Evolutionary conservation across 2,888 invertebrate species (phyloP).

Genomic region (Peribatodes rhomboidaria): DNA sequence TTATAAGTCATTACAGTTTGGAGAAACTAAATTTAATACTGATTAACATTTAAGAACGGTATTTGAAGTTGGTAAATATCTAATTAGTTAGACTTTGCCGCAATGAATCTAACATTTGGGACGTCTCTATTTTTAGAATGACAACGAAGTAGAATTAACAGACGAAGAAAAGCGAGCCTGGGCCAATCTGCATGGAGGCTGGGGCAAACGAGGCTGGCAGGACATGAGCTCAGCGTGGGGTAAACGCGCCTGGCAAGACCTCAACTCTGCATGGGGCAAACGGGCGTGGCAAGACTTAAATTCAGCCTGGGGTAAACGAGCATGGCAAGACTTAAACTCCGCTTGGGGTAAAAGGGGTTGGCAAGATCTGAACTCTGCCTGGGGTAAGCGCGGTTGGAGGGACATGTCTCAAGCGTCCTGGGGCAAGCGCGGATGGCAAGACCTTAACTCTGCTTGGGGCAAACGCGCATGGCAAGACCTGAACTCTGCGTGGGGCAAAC

Average conservation of each 20-base stretch:
- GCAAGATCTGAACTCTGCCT: slow-evolving; percentile 83
- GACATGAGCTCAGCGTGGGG: slow-evolving; percentile 86
- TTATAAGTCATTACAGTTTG: no score
- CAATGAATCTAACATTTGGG: not conserved
- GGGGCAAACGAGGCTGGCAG: slow-evolving; percentile 87
- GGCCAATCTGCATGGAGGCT: slow-evolving; percentile 86
- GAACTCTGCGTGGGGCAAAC: slow-evolving; percentile 85
- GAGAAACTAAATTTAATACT: no score
- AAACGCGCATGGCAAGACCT: slow-evolving; percentile 87
- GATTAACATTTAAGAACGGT: no score
- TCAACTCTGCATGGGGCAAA: slow-evolving; percentile 86
- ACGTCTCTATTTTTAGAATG: slow-evolving; percentile 61
- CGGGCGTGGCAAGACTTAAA: slow-evolving; percentile 87
- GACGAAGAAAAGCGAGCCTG: slow-evolving; percentile 88
- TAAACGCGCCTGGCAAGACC: slow-evolving; percentile 87
- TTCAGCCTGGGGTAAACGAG: slow-evolving; percentile 87
- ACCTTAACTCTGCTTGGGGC: slow-evolving; percentile 84
- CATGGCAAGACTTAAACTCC: slow-evolving; percentile 83
- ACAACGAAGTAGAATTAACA: slow-evolving; percentile 78
- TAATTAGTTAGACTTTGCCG: not conserved
- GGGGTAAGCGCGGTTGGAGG: slow-evolving; percentile 81
- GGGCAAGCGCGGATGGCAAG: slow-evolving; percentile 88
- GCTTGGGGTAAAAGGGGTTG: slow-evolving; percentile 88
- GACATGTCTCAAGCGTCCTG: slow-evolving; percentile 78
- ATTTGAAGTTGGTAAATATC: no score